These are phyloP conservation scores for Alcedo atthis DNA, from an alignment of 2,797 vertebrate genomes.

Conservation along the genomic window DNA sequence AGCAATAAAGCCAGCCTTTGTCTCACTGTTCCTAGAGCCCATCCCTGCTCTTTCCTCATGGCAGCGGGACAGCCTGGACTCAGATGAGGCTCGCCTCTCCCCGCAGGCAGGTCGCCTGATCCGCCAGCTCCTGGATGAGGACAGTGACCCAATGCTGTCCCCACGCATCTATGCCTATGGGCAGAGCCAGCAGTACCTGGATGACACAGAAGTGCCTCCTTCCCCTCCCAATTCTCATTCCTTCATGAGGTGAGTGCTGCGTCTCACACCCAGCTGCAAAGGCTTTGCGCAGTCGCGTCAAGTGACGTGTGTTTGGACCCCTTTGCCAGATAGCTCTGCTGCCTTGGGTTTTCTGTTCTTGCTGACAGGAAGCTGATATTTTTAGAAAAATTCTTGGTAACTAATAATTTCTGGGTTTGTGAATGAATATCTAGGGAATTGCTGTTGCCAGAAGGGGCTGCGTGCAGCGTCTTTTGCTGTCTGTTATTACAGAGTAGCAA, in stretches of 20 bases:
- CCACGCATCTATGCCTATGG: conserved; percentile 95
- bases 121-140: conserved; percentile 91
- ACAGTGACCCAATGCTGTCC: conserved; percentile 93
- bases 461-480: background rate
- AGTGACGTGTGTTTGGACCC: background rate
- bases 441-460: background rate
- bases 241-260: conserved; percentile 87
- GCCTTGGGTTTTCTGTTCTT: background rate
- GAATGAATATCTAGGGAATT: background rate
- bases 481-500: background rate
- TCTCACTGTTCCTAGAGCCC: conserved; percentile 83
- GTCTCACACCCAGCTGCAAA: background rate
- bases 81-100: conserved; percentile 89
- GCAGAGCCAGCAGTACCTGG: conserved; percentile 92
- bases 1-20: background rate
- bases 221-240: conserved; percentile 95
- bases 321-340: fast-evolving
- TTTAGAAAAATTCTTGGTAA: background rate
- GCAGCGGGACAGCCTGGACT: conserved; percentile 87
- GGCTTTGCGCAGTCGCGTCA: background rate
- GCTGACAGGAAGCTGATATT: background rate
- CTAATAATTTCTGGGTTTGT: background rate
- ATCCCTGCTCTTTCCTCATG: conserved; percentile 86
- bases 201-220: conserved; percentile 96
- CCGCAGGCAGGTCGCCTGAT: conserved; percentile 90